Percentiles rank a stretch among this genome's conserved stretches.
Evolutionary conservation across 2,113 vertebrate genomes (phyloP).

Genomic region (Panurus biarmicus): DNA sequence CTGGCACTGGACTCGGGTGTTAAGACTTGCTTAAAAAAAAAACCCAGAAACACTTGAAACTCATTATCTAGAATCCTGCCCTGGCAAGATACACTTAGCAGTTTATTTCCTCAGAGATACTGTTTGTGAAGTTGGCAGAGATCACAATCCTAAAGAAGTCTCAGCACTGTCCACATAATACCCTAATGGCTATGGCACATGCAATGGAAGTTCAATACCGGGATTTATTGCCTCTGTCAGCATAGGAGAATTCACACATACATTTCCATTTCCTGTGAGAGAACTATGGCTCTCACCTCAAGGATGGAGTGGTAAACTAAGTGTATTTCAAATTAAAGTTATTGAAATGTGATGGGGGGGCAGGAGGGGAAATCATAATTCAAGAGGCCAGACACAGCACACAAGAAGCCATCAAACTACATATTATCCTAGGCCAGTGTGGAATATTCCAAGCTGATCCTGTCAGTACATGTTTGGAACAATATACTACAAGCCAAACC

Average conservation of each 20-base stretch:
- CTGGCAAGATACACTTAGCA: not conserved
- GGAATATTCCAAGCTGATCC: not conserved
- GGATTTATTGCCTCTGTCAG: not conserved
- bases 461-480: not conserved
- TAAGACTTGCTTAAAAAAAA: not conserved
- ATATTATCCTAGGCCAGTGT: not conserved
- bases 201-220: not conserved
- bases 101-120: not conserved
- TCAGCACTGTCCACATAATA: not conserved
- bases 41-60: not conserved
- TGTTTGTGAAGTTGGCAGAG: not conserved
- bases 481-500: not conserved
- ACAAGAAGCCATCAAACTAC: not conserved
- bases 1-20: not conserved
- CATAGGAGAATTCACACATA: not conserved
- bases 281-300: not conserved
- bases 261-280: not conserved
- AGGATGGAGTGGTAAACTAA: not conserved
- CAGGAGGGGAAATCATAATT: fast-evolving
- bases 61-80: not conserved
- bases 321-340: not conserved
- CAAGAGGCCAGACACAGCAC: not conserved
- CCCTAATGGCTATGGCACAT: not conserved
- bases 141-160: not conserved
- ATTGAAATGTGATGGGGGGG: not conserved